A percentile compares a stretch with the other conserved stretches of the same genome.
Conservation (phyloP, 2,888 invertebrate species). For the Aelia acuminata region DNA sequence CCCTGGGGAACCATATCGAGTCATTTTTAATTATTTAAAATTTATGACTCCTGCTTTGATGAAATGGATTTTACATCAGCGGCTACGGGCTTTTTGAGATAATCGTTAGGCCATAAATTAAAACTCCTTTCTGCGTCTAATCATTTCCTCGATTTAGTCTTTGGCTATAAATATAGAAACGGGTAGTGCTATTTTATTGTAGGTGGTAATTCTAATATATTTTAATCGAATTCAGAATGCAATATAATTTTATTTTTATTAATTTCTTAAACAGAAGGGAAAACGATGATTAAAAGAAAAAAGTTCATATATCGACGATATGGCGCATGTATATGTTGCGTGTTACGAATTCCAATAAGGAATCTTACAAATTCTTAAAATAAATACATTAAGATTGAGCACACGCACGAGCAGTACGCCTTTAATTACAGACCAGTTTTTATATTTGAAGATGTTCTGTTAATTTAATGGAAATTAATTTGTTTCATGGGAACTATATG, state of each 20-base stretch:
- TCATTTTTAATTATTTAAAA: not conserved
- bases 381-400: too few relatives aligned
- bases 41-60: constrained; percentile 1
- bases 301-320: too few relatives aligned
- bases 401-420: too few relatives aligned
- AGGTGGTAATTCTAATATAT: too few relatives aligned
- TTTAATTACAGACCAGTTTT: too few relatives aligned
- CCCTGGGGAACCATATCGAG: not conserved
- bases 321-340: too few relatives aligned
- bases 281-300: not conserved
- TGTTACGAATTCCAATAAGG: too few relatives aligned
- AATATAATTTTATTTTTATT: not conserved
- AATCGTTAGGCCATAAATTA: not conserved
- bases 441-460: too few relatives aligned
- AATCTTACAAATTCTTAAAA: too few relatives aligned
- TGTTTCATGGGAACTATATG: too few relatives aligned
- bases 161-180: not conserved
- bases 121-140: not conserved
- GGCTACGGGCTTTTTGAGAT: not conserved
- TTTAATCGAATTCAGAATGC: too few relatives aligned
- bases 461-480: too few relatives aligned
- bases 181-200: not conserved
- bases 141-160: not conserved
- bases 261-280: not conserved
- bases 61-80: constrained; percentile 12